Conservation (phyloP, 2,797 vertebrate genomes). For the Centroberyx gerrardi region DNA sequence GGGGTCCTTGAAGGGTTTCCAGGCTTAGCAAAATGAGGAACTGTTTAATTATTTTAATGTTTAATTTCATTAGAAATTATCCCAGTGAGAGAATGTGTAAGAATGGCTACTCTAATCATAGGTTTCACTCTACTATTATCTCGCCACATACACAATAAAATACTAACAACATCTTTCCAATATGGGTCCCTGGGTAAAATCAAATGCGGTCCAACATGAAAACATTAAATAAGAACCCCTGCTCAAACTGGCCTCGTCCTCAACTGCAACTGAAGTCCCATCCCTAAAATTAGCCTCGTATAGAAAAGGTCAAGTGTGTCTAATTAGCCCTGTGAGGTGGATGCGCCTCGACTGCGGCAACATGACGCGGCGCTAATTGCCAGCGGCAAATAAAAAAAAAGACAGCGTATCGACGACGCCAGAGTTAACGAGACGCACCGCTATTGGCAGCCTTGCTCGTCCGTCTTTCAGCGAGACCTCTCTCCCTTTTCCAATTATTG, state of each 20-base stretch:
- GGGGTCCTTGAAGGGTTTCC: no score
- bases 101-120: no score
- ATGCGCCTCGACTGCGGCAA: constrained; percentile 55
- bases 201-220: no score
- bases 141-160: no score
- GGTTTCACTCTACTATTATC: no score
- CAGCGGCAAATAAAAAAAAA: constrained; percentile 69
- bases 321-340: constrained; percentile 72
- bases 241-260: constrained; percentile 1
- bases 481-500: constrained; percentile 74
- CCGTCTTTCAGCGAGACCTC: constrained; percentile 41
- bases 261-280: constrained; percentile 25
- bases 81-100: no score
- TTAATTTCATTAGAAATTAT: no score
- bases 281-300: constrained; percentile 61
- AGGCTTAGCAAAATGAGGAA: no score
- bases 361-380: constrained; percentile 71
- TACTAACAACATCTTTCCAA: no score
- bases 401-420: constrained; percentile 75
- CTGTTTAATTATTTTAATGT: no score
- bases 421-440: constrained; percentile 66
- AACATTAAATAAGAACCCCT: no score
- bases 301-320: constrained; percentile 81
- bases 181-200: no score
- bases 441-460: constrained; percentile 61